Base-by-base conservation (phyloP, 2,888 invertebrate genomes). In the Heliothis peltigera region DNA sequence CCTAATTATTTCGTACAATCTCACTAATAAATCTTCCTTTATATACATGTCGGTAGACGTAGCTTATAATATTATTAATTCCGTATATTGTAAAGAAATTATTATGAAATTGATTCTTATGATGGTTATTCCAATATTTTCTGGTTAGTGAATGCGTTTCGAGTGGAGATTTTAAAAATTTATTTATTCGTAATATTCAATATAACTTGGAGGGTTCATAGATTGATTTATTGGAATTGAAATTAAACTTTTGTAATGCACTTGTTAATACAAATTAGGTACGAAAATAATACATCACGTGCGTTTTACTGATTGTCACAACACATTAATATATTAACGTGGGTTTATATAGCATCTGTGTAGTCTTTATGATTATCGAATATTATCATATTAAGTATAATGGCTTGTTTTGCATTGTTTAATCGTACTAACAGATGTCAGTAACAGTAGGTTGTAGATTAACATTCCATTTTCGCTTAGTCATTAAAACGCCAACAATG, bases 141-240 rank as follows among this genome's bases (percentile, higher is more conserved):
- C 89, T 87, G 91, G 91, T 92, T 91, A 92, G 92, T 91, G 91
- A 92, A 84, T 82, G 76, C 75, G 71, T 81, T 81, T 80, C 67
- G 64, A 67, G 73, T 64, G 68, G 57, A 76, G 70, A 67, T 63
- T 79, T 78, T 77, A 72, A 76, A n/a, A 39, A 77, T 70, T 77
- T 67, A 75, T 84, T 79, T 77, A 69, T 75, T 75, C 66, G 43
- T 73, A 58, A 66, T 67, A 54, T 64, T 64, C 71, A 67, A 59
- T 28, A 51, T 47, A 66, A 39, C 39, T n/a, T 64, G 64, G 48
- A 21, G n/a, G 44, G 55, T 57, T 64, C 51, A 42, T 53, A 35
- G 51, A 39, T 49, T 72, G 46, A 75, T 65, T 73, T 64, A 44
- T 65, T 70, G 60, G 49, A 57, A 70, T 73, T 67, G 42, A 55